These are phyloP conservation scores for western clawed frog (Xenopus tropicalis) DNA, from an alignment of 2,113 vertebrate genomes.

Conservation along the genomic window DNA sequence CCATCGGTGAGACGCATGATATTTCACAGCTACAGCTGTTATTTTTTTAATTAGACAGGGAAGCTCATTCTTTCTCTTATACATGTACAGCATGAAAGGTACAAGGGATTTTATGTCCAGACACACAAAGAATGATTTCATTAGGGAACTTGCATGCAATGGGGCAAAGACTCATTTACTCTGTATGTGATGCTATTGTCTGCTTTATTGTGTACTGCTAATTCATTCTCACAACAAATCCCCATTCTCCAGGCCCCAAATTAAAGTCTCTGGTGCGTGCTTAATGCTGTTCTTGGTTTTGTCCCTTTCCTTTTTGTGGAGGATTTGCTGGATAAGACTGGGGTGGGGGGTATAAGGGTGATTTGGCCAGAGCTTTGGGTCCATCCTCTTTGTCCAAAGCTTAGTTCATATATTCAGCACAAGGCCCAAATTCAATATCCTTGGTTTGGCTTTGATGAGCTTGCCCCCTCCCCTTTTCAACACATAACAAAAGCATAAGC, in stretches of 20 bases:
- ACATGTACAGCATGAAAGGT: background rate
- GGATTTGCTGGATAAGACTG: slow-evolving; percentile 47
- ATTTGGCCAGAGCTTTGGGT: slow-evolving; percentile 40
- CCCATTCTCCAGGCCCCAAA: slow-evolving; percentile 36
- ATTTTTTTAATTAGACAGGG: slow-evolving; percentile 1
- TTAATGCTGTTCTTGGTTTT: slow-evolving; percentile 46
- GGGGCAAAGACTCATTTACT: slow-evolving; percentile 17
- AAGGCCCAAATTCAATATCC: slow-evolving; percentile 53
- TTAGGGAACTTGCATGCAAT: slow-evolving; percentile 2
- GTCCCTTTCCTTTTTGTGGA: slow-evolving; percentile 33
- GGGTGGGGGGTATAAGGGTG: slow-evolving; percentile 10
- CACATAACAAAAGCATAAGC: slow-evolving; percentile 38
- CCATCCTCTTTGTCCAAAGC: slow-evolving; percentile 50
- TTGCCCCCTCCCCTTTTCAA: slow-evolving; percentile 47
- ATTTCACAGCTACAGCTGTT: background rate
- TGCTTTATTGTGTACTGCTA: slow-evolving; percentile 29
- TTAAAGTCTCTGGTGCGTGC: slow-evolving; percentile 48
- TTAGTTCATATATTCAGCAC: slow-evolving; percentile 52
- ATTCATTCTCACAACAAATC: slow-evolving; percentile 41
- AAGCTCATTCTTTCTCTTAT: background rate
- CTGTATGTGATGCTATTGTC: slow-evolving; percentile 32
- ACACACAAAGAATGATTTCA: slow-evolving; percentile 14
- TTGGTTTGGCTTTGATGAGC: slow-evolving; percentile 56
- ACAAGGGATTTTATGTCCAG: slow-evolving; percentile 1
- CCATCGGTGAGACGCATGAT: background rate